Base-by-base conservation (phyloP, 2,113 vertebrate genomes). In the Carollia perspicillata region DNA sequence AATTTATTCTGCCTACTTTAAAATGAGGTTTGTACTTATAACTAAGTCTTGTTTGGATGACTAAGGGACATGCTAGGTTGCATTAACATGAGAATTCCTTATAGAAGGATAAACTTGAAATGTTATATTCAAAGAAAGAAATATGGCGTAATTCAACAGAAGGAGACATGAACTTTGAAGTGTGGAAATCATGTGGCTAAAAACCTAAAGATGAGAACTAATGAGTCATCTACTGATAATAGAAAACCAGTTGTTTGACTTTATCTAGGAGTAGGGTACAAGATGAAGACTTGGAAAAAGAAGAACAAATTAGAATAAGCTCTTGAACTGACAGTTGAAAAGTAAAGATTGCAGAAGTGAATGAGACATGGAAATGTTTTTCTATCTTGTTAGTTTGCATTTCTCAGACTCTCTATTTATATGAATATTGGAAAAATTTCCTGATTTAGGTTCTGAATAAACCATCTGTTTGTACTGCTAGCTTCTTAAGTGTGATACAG, bases 341-440 rank as follows among this genome's bases (percentile, higher is more conserved):
- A 79, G 16, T 72, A 65, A 55, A 55, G 18, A n/a, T 87, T 93
- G 7, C 7, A 68, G 14, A 71, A 78, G 20, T 37, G 22, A 81
- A 14, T 63, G 55, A 90, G 2, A 77, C 33, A 78, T 13, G 81
- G 23, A 87, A 58, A 74, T 22, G 28, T 66, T 91, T 89, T 88
- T 89, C 22, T 84, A n/a, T 66, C 37, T 88, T 81, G 10, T 78
- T 58, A 58, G 51, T 53, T 49, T 84, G 9, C 18, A 85, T 77
- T 88, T 90, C 71, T 84, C 63, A 58, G 37, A 80, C 22, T 77
- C 93, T 79, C n/a, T 23, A 80, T 77, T 93, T 95, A 20, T 66
- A 28, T 60, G 47, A 87, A 89, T 90, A 92, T 20, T 84, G 74
- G 55, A 94, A 79, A 71, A 2, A 12, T 92, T 71, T 80, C 18